Evolutionary conservation across 2,797 vertebrate species (phyloP).

Genomic region (Hydrocynus forskahlii): DNA sequence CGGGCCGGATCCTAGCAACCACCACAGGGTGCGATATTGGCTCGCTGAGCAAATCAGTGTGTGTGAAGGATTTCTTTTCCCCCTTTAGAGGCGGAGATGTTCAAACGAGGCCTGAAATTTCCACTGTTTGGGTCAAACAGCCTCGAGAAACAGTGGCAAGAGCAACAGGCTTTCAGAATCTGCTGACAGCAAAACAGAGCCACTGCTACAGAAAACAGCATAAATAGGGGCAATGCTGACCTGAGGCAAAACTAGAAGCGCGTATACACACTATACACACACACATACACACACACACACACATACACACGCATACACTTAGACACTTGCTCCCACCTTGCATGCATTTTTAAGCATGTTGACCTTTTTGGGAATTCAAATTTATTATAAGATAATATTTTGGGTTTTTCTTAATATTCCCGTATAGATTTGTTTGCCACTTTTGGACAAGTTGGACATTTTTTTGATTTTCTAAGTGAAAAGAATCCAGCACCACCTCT

Average conservation of each 20-base stretch:
- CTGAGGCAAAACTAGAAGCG: slow-evolving; percentile 35
- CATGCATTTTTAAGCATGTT: neutral
- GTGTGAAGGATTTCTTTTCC: neutral
- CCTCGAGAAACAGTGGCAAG: neutral
- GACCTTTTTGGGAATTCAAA: too few species aligned
- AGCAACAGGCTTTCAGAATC: neutral
- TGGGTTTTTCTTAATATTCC: too few species aligned
- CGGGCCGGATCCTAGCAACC: slow-evolving; percentile 50
- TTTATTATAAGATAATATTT: too few species aligned
- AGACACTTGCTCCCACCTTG: slow-evolving; percentile 24
- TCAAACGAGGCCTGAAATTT: neutral
- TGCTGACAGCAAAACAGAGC: slow-evolving; percentile 43
- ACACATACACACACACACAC: slow-evolving; percentile 21
- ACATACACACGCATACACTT: too few species aligned
- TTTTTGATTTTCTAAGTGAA: too few species aligned
- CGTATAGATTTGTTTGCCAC: too few species aligned
- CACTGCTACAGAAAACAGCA: slow-evolving; percentile 45
- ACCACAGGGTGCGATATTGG: neutral
- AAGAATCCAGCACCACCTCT: too few species aligned
- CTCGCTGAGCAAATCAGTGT: neutral
- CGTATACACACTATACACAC: slow-evolving; percentile 5
- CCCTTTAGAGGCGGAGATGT: neutral
- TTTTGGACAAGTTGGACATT: too few species aligned
- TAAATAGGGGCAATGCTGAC: slow-evolving; percentile 30
- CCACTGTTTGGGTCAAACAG: neutral